Evolutionary conservation across 2,797 vertebrate species (phyloP).

Genomic region (Hylomyscus alleni): DNA sequence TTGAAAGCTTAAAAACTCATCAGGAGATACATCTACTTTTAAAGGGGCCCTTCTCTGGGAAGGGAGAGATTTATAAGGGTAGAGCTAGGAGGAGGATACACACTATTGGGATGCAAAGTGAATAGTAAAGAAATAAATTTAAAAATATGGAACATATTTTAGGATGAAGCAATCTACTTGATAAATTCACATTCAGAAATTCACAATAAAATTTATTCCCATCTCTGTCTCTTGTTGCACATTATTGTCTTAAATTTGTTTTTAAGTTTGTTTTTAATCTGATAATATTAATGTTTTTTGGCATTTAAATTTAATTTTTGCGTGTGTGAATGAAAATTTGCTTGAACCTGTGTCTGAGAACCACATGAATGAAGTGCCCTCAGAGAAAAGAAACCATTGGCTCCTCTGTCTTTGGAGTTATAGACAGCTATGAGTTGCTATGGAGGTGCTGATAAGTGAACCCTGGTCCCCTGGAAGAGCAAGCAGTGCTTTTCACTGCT

Average conservation of each 20-base stretch:
- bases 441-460: not conserved
- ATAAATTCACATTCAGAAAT: not conserved
- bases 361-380: not conserved
- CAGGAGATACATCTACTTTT: not conserved
- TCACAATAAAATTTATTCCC: not conserved
- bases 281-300: not conserved
- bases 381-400: not conserved
- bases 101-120: not conserved
- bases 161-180: not conserved
- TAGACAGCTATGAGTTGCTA: no score
- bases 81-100: not conserved
- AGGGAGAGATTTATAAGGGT: not conserved
- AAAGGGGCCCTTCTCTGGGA: not conserved
- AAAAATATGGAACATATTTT: not conserved
- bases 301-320: not conserved
- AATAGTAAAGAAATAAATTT: not conserved
- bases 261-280: not conserved
- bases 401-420: not conserved
- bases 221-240: not conserved
- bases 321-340: no score
- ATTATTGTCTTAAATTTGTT: not conserved
- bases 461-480: not conserved
- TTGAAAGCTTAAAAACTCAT: constrained; percentile 16
- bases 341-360: not conserved
- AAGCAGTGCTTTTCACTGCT: not conserved